phyloP scores from a whole-genome alignment of 2,888 invertebrate genomes.

The Parasteatoda lunata region DNA sequence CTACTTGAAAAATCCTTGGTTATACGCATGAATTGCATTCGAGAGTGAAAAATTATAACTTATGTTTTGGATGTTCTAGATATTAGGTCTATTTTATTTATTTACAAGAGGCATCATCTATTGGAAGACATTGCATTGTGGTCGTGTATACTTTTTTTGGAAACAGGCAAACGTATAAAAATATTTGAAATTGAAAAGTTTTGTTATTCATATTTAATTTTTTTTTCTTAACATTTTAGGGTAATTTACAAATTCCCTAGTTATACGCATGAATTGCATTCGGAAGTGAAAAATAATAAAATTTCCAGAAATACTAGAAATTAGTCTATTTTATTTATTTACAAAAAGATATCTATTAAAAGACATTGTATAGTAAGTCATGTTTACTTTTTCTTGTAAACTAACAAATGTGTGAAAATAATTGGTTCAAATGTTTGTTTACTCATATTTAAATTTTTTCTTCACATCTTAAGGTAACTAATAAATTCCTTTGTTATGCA shows the following conservation, averaged over 20 bases:
- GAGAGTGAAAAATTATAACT: neutral
- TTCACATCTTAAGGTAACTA: neutral
- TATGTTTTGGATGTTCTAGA: neutral
- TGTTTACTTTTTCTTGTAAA: too few species aligned
- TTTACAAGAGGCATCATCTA: too few species aligned
- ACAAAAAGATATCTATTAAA: too few species aligned
- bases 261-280: conserved; percentile 1
- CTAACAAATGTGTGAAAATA: too few species aligned
- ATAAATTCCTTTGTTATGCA: neutral
- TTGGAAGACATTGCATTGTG: too few species aligned
- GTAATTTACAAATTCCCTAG: neutral
- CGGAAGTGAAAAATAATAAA: neutral
- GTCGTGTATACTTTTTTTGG: too few species aligned
- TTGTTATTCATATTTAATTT: neutral
- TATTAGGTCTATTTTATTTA: too few species aligned
- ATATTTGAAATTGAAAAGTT: neutral
- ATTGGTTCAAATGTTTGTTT: neutral
- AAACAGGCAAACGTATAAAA: too few species aligned
- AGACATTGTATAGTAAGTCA: too few species aligned
- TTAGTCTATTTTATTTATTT: too few species aligned
- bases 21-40: neutral
- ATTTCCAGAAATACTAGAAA: neutral
- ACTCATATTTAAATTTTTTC: neutral
- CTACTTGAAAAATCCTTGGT: neutral
- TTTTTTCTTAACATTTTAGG: neutral